These are phyloP conservation scores for Elaphurus davidianus DNA, from an alignment of 2,113 vertebrate genomes.

Conservation along the genomic window DNA sequence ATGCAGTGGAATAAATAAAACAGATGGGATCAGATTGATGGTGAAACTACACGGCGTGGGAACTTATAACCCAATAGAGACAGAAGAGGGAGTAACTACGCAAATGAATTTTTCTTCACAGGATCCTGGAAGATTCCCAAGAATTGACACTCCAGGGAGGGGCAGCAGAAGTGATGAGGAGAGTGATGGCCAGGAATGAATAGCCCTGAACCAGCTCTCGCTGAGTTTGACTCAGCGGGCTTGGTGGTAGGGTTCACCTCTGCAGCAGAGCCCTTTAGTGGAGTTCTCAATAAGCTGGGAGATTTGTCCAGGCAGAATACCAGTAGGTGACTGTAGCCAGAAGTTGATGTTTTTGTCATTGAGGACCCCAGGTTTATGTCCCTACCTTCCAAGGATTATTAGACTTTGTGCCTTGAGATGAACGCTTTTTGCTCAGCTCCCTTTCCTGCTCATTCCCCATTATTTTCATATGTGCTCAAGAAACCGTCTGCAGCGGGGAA, in stretches of 20 bases:
- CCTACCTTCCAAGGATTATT: neutral
- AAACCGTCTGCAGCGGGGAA: neutral
- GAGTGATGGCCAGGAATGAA: neutral
- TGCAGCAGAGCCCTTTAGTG: neutral
- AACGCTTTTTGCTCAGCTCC: neutral
- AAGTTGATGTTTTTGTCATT: neutral
- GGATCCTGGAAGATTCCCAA: conserved; percentile 30
- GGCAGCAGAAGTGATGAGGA: neutral
- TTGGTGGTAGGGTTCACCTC: neutral
- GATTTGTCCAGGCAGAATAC: neutral
- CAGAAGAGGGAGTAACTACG: neutral
- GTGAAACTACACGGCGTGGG: neutral
- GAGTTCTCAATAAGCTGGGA: neutral
- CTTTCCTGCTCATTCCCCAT: neutral
- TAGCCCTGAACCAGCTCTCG: neutral
- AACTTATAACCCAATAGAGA: neutral
- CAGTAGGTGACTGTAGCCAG: neutral
- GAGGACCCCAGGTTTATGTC: too few species aligned
- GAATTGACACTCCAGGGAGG: neutral
- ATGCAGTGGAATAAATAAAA: neutral
- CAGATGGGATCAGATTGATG: neutral
- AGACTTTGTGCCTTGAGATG: neutral
- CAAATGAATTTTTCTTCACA: conserved; percentile 21
- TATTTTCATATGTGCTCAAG: neutral
- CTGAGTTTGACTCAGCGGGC: neutral